Percentiles rank a stretch among this genome's conserved stretches.
These are phyloP conservation scores for Augiades crinisus DNA, from an alignment of 2,888 invertebrate genomes.

Conservation along the genomic window DNA sequence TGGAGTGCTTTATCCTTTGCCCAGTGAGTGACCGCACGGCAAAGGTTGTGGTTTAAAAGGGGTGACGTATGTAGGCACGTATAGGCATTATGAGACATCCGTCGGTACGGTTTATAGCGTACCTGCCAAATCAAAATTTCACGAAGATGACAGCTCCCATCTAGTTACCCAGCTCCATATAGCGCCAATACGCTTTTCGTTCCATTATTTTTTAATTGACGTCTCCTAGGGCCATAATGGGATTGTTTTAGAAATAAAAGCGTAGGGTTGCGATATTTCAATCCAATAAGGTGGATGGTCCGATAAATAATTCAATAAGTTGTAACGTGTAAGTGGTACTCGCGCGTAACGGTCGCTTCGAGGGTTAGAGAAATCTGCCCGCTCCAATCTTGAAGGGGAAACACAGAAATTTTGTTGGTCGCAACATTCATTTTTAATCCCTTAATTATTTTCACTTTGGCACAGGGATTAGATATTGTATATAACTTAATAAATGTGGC, in stretches of 20 bases:
- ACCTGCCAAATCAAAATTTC: slow-evolving; percentile 14
- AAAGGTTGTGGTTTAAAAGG: slow-evolving; percentile 23
- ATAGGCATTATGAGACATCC: slow-evolving; percentile 8
- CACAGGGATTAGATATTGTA: neutral
- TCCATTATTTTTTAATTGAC: slow-evolving; percentile 30
- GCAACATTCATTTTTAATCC: slow-evolving; percentile 60
- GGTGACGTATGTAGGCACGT: slow-evolving; percentile 14
- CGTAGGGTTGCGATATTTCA: slow-evolving; percentile 58
- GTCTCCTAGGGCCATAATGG: slow-evolving; percentile 42
- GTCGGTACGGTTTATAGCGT: slow-evolving; percentile 7
- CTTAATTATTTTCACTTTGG: slow-evolving; percentile 12
- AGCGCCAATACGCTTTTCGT: slow-evolving; percentile 17
- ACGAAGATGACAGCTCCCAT: slow-evolving; percentile 3
- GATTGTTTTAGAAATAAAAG: slow-evolving; percentile 49
- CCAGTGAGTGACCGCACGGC: slow-evolving; percentile 24
- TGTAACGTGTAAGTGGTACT: slow-evolving; percentile 78
- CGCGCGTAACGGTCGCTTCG: slow-evolving; percentile 64
- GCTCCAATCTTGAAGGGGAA: slow-evolving; percentile 48
- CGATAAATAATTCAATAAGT: slow-evolving; percentile 76
- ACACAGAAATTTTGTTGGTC: slow-evolving; percentile 62
- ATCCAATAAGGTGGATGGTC: slow-evolving; percentile 75
- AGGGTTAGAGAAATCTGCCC: slow-evolving; percentile 54
- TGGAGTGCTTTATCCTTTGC: slow-evolving; percentile 24
- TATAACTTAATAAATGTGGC: neutral
- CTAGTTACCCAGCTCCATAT: neutral